Conservation (phyloP, 2,113 vertebrate species). For the Mormyrus iriodes region DNA sequence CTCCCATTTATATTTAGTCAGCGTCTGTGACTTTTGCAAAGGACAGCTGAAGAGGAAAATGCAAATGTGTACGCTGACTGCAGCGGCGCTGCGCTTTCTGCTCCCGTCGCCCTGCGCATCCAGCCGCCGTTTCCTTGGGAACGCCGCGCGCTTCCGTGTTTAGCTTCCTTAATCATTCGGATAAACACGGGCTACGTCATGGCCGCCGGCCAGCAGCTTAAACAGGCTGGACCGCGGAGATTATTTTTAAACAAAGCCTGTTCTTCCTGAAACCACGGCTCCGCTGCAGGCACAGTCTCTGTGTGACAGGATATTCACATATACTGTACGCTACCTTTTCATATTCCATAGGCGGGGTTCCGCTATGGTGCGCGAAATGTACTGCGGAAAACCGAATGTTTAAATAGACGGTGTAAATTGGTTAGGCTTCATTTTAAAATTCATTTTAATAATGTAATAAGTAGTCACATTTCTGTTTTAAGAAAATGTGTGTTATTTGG, state of each 20-base stretch:
- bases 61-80: neutral
- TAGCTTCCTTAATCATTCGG: constrained; percentile 2
- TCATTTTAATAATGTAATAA: neutral
- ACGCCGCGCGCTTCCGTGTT: constrained; percentile 1
- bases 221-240: neutral
- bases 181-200: neutral
- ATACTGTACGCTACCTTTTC: neutral
- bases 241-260: neutral
- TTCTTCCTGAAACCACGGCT: neutral
- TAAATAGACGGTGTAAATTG: neutral
- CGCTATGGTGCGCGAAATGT: neutral
- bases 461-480: neutral
- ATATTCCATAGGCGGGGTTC: neutral
- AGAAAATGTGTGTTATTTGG: neutral
- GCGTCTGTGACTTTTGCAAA: neutral
- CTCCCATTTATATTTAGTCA: neutral
- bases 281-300: neutral
- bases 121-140: constrained; percentile 1
- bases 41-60: neutral
- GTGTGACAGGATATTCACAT: neutral
- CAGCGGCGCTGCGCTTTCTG: neutral
- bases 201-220: neutral
- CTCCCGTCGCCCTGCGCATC: neutral
- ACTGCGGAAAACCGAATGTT: neutral
- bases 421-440: neutral